Percentiles rank a stretch among this genome's conserved stretches.
These are phyloP conservation scores for Rhinogobius similis DNA, from an alignment of 2,113 vertebrate genomes.

Conservation along the genomic window DNA sequence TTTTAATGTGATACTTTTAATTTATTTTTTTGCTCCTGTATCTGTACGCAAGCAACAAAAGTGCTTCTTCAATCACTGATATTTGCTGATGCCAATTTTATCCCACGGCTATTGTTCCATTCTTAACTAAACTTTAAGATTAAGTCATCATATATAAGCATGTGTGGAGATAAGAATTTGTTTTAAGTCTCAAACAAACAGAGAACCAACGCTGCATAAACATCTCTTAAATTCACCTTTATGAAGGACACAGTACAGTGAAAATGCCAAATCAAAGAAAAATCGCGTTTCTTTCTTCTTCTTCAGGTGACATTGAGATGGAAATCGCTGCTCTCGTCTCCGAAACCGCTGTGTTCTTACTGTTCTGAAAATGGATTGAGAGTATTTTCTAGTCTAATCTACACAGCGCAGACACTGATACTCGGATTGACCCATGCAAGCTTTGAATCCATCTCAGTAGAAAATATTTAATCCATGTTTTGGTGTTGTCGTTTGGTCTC, in stretches of 20 bases:
- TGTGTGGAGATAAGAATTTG: no score
- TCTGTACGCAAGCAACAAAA: no score
- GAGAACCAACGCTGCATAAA: no score
- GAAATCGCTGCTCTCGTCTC: background rate
- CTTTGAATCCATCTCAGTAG: conserved; percentile 46
- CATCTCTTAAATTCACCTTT: background rate
- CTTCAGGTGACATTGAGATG: conserved; percentile 7
- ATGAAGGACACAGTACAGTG: conserved; percentile 41
- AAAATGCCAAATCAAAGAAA: conserved; percentile 41
- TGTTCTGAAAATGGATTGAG: conserved; percentile 28
- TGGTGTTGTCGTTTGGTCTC: conserved; percentile 45
- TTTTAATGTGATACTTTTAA: no score
- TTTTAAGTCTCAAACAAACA: no score
- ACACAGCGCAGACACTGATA: conserved; percentile 27
- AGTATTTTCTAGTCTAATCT: conserved; percentile 44
- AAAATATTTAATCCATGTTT: conserved; percentile 57
- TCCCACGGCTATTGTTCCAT: no score
- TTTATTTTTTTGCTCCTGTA: no score
- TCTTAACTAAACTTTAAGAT: no score
- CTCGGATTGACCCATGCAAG: conserved; percentile 43
- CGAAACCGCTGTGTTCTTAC: background rate
- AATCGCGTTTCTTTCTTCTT: conserved; percentile 13
- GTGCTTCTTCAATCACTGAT: no score
- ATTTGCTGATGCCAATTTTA: no score
- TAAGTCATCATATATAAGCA: no score